Percentiles rank a stretch among this genome's conserved stretches.
Conservation (phyloP, 2,113 vertebrate species). For the Anas platyrhynchos region DNA sequence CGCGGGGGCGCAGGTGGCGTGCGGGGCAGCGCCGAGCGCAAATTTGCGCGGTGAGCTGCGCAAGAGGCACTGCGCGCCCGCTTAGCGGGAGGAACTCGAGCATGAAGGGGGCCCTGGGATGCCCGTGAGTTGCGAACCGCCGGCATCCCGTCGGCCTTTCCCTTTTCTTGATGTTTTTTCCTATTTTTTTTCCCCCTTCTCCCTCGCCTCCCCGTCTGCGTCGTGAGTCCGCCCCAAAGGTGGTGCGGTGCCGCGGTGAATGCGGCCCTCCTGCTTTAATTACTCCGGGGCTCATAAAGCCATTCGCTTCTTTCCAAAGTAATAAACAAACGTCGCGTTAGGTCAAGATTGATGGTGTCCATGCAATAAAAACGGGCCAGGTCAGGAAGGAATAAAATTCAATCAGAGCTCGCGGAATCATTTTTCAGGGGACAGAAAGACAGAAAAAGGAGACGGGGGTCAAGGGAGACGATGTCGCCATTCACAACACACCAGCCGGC, state of each 20-base stretch:
- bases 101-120: not conserved
- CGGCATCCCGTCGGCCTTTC: no score
- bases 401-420: constrained; percentile 84
- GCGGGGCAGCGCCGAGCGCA: no score
- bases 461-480: constrained; percentile 79
- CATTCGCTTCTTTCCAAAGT: constrained; percentile 84
- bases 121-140: accelerated
- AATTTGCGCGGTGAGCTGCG: not conserved
- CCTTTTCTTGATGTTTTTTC: no score
- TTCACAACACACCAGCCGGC: constrained; percentile 54
- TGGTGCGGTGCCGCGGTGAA: constrained; percentile 31
- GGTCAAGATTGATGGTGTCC: constrained; percentile 90
- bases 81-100: not conserved
- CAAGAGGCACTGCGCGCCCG: not conserved
- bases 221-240: not conserved
- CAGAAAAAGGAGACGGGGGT: constrained; percentile 80
- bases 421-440: constrained; percentile 88
- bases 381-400: constrained; percentile 92
- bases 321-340: constrained; percentile 96
- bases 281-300: constrained; percentile 76
- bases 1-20: not conserved
- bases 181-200: not conserved
- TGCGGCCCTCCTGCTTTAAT: constrained; percentile 34
- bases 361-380: constrained; percentile 80
- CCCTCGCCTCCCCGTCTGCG: not conserved